Conservation (phyloP, 2,888 invertebrate genomes). For the Apotomis turbidana region DNA sequence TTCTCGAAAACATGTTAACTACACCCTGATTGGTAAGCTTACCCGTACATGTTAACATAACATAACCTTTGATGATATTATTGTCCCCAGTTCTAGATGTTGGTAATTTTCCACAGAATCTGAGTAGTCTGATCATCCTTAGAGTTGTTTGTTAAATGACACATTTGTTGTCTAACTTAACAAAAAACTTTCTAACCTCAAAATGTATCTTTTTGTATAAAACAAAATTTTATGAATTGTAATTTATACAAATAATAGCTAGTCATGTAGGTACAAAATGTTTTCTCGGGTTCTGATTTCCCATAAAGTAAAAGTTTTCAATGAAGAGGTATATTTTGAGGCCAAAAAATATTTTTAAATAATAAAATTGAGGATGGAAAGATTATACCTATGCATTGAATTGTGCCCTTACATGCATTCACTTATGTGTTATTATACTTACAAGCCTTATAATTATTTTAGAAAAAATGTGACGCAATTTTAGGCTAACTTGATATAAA, state of each 20-base stretch:
- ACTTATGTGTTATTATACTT: conserved; percentile 38
- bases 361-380: not conserved
- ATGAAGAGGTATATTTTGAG: not conserved
- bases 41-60: conserved; percentile 29
- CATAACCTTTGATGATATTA: conserved; percentile 3
- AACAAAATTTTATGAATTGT: not conserved
- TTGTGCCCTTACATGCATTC: conserved; percentile 37
- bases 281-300: not conserved
- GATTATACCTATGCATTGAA: not conserved
- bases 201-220: not conserved
- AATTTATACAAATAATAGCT: not conserved
- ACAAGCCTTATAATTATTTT: conserved; percentile 46
- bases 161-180: not conserved
- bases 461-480: conserved; percentile 48
- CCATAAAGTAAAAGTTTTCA: not conserved
- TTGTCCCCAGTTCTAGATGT: conserved; percentile 19
- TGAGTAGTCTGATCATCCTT: not conserved
- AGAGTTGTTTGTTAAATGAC: not conserved
- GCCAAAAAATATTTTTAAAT: not conserved
- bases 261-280: not conserved
- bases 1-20: conserved; percentile 35
- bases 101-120: not conserved
- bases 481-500: conserved; percentile 49
- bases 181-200: not conserved
- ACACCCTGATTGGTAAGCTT: conserved; percentile 22